Conservation (phyloP, 2,113 vertebrate species). For the Zosterops borbonicus region DNA sequence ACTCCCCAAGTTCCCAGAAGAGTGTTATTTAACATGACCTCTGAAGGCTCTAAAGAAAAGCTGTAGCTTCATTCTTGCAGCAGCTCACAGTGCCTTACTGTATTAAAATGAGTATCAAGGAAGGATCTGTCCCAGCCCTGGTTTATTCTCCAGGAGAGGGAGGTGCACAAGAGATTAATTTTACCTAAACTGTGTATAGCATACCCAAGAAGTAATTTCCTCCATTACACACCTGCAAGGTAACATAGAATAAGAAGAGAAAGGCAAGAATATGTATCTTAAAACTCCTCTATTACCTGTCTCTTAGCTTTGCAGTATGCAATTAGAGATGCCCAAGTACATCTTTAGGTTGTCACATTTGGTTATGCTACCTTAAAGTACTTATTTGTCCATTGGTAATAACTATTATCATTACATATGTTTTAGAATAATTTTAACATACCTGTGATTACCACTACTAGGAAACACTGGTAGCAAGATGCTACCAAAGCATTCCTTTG, state of each 20-base stretch:
- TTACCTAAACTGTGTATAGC: not conserved
- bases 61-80: not conserved
- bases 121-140: not conserved
- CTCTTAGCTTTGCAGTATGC: not conserved
- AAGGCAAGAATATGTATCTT: not conserved
- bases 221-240: not conserved
- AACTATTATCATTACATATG: not conserved
- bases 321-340: not conserved
- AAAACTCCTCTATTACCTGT: not conserved
- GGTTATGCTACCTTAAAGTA: not conserved
- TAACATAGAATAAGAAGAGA: not conserved
- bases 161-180: not conserved
- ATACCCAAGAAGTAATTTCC: not conserved
- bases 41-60: not conserved
- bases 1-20: not conserved
- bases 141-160: not conserved
- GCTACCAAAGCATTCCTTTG: not conserved
- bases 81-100: not conserved
- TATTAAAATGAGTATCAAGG: not conserved
- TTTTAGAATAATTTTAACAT: not conserved
- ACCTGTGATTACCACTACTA: not conserved
- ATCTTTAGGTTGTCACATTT: not conserved
- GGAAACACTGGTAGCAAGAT: not conserved
- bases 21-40: not conserved
- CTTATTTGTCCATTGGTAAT: not conserved